Evolutionary conservation across 2,797 vertebrate genomes (phyloP).

Genomic region (Esox masquinongy): DNA sequence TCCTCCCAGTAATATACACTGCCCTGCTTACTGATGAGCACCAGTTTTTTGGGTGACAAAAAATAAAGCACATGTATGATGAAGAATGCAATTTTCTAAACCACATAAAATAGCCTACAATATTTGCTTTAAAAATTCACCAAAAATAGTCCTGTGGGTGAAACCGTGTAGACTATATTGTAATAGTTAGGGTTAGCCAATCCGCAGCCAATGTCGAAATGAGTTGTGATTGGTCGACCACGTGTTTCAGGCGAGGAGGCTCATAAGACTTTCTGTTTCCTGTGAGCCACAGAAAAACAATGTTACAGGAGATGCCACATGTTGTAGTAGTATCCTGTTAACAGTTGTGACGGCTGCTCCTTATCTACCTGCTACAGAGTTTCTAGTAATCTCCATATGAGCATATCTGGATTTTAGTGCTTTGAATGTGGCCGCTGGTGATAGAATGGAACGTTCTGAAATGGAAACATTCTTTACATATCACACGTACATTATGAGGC

Average conservation of each 20-base stretch:
- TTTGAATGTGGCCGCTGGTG: background rate
- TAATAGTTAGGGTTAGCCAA: background rate
- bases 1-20: background rate
- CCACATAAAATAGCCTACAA: background rate
- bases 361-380: background rate
- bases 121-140: background rate
- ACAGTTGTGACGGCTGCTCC: background rate
- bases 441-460: background rate
- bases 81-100: background rate
- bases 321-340: slow-evolving; percentile 38
- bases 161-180: background rate
- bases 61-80: background rate
- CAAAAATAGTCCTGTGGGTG: background rate
- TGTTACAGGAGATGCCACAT: slow-evolving; percentile 40
- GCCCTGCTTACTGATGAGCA: background rate
- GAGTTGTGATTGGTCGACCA: slow-evolving; percentile 44
- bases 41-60: background rate
- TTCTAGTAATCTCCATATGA: background rate
- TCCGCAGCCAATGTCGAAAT: slow-evolving; percentile 9
- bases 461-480: background rate
- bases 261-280: slow-evolving; percentile 32
- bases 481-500: background rate
- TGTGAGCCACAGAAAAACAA: slow-evolving; percentile 37
- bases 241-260: slow-evolving; percentile 42
- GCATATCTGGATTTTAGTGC: background rate